Evolutionary conservation across 92 coral and sea anemone species (phyloP).

Genomic region (Siderastrea siderea): DNA sequence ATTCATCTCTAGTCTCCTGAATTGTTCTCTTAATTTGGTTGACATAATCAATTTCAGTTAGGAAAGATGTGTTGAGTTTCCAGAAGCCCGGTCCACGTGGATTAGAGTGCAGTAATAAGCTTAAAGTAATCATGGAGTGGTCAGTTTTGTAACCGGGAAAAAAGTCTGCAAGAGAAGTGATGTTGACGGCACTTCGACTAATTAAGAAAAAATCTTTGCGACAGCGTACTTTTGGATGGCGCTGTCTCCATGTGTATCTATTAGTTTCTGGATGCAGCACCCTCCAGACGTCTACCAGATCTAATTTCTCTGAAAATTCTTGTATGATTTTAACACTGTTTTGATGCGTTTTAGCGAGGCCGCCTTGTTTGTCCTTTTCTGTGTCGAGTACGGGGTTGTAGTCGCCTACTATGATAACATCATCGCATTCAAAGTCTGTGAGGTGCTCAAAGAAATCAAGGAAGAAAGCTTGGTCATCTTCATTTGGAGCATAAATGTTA

Average conservation of each 20-base stretch:
- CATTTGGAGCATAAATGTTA: conserved; percentile 16
- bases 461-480: conserved; percentile 1
- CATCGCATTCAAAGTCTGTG: not conserved
- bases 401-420: conserved; percentile 11
- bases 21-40: no score
- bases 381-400: conserved; percentile 3
- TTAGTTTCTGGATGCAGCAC: conserved; percentile 14
- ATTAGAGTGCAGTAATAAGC: no score
- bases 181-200: not conserved
- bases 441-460: conserved; percentile 3
- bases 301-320: conserved; percentile 19
- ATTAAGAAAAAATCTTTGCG: conserved; percentile 26
- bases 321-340: conserved; percentile 17
- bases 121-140: no score
- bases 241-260: conserved; percentile 33
- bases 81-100: no score
- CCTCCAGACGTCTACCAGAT: conserved; percentile 34
- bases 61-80: no score
- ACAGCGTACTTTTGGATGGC: conserved; percentile 4
- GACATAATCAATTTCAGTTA: no score
- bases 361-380: conserved; percentile 4
- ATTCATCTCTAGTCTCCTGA: no score
- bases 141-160: no score
- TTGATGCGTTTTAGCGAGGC: conserved; percentile 4
- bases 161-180: not conserved